Conservation (phyloP, 1,140 invertebrate species). For the Campodea augens region DNA sequence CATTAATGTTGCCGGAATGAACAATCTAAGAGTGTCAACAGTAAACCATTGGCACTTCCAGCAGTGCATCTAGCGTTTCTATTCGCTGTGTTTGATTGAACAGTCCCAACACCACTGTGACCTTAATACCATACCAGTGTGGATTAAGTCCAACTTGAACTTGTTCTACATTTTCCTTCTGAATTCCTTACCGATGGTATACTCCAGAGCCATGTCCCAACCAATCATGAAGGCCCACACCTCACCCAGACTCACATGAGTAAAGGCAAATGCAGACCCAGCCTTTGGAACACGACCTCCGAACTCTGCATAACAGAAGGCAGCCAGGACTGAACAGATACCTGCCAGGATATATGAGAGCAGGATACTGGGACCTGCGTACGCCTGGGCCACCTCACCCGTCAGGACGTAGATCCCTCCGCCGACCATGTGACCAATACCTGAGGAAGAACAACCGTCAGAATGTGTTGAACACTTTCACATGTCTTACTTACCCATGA, state of each 20-base stretch:
- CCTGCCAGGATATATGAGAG: slow-evolving; percentile 73
- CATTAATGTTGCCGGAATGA: too few species aligned
- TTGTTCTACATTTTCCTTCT: too few species aligned
- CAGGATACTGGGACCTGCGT: slow-evolving; percentile 71
- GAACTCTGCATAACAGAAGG: slow-evolving; percentile 83
- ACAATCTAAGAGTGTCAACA: too few species aligned
- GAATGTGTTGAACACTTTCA: neutral
- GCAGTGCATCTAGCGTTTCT: too few species aligned
- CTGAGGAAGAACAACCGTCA: slow-evolving; percentile 25
- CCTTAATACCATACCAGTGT: too few species aligned
- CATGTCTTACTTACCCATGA: slow-evolving; percentile 57
- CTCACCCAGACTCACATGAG: slow-evolving; percentile 74
- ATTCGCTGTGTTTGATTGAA: too few species aligned
- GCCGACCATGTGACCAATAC: slow-evolving; percentile 83
- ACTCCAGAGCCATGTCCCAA: slow-evolving; percentile 82
- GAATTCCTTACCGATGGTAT: slow-evolving; percentile 59
- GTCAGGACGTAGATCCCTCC: slow-evolving; percentile 78
- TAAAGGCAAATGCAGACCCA: slow-evolving; percentile 77
- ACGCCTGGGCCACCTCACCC: slow-evolving; percentile 63
- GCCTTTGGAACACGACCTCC: slow-evolving; percentile 68
- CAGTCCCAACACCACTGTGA: too few species aligned
- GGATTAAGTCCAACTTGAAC: too few species aligned
- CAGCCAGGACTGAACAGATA: slow-evolving; percentile 63
- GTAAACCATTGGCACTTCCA: too few species aligned
- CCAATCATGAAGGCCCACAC: slow-evolving; percentile 89